Percentiles rank a stretch among this genome's conserved stretches.
Evolutionary conservation across 2,113 vertebrate species (phyloP).

Genomic region (Salvelinus alpinus): DNA sequence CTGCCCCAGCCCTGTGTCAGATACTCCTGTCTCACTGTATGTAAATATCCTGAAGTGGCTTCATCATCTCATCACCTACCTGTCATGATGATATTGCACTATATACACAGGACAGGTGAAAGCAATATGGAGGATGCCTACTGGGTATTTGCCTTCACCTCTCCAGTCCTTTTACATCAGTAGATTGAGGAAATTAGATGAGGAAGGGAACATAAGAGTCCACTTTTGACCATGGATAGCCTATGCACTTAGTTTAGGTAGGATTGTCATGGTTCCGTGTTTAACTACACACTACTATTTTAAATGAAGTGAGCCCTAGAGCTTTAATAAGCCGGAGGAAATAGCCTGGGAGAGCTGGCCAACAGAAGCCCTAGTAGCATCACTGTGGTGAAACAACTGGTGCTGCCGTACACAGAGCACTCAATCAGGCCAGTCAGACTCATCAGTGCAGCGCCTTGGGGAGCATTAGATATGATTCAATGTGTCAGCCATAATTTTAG

Average conservation of each 20-base stretch:
- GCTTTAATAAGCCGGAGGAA: background rate
- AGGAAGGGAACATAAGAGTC: too few relatives aligned
- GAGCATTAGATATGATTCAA: slow-evolving; percentile 31
- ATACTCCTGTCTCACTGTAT: slow-evolving; percentile 35
- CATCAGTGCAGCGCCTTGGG: slow-evolving; percentile 16
- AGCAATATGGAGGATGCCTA: background rate
- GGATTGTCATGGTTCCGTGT: too few relatives aligned
- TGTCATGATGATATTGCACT: slow-evolving; percentile 5
- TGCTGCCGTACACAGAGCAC: background rate
- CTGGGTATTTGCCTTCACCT: slow-evolving; percentile 3
- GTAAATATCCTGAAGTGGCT: background rate
- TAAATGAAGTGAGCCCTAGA: background rate
- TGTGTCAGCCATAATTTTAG: too few relatives aligned
- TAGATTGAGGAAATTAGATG: background rate
- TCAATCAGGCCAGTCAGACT: slow-evolving; percentile 10
- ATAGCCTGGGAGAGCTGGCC: background rate
- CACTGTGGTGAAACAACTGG: background rate
- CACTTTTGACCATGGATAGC: too few relatives aligned
- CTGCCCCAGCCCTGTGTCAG: slow-evolving; percentile 23
- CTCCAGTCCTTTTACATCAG: slow-evolving; percentile 11
- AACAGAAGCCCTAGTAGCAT: slow-evolving; percentile 6
- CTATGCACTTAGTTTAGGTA: too few relatives aligned
- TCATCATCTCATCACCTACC: slow-evolving; percentile 13
- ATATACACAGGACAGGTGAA: slow-evolving; percentile 6
- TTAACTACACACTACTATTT: background rate